phyloP scores from a whole-genome alignment of 2,113 vertebrate genomes.

The Hippocampus mohnikei region DNA sequence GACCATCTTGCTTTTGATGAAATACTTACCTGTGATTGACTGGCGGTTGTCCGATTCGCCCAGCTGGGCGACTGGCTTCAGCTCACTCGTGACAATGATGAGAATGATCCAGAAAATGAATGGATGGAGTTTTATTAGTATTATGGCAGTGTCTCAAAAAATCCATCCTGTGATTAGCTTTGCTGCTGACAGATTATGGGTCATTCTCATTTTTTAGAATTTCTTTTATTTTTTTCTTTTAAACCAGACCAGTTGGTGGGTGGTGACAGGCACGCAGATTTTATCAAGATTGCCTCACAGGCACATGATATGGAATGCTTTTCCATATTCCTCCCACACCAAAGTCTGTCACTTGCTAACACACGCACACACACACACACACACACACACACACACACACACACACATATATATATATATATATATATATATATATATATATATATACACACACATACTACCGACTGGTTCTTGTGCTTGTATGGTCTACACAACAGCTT shows the following conservation, averaged over 20 bases:
- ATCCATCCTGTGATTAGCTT: background rate
- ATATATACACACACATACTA: slow-evolving; percentile 3
- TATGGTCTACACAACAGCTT: slow-evolving; percentile 36
- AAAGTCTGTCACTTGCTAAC: slow-evolving; percentile 51
- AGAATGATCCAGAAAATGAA: too few relatives aligned
- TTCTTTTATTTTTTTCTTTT: background rate
- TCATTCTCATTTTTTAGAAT: background rate
- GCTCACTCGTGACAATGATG: too few relatives aligned
- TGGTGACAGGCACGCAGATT: slow-evolving; percentile 52
- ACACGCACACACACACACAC: background rate
- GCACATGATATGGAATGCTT: slow-evolving; percentile 54
- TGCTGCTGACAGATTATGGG: slow-evolving; percentile 12
- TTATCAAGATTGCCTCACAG: slow-evolving; percentile 55
- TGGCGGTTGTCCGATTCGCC: too few relatives aligned
- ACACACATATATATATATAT: too few relatives aligned
- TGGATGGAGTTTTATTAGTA: background rate
- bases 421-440: background rate
- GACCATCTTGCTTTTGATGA: too few relatives aligned
- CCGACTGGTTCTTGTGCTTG: slow-evolving; percentile 24
- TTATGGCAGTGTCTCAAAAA: background rate
- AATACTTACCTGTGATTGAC: too few relatives aligned
- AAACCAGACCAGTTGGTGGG: slow-evolving; percentile 12
- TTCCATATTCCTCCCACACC: slow-evolving; percentile 60
- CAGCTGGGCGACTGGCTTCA: too few relatives aligned
- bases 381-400: background rate